A percentile compares a stretch with the other conserved stretches of the same genome.
These are phyloP conservation scores for Meteorus colon DNA, from an alignment of 2,888 invertebrate genomes.

Conservation along the genomic window DNA sequence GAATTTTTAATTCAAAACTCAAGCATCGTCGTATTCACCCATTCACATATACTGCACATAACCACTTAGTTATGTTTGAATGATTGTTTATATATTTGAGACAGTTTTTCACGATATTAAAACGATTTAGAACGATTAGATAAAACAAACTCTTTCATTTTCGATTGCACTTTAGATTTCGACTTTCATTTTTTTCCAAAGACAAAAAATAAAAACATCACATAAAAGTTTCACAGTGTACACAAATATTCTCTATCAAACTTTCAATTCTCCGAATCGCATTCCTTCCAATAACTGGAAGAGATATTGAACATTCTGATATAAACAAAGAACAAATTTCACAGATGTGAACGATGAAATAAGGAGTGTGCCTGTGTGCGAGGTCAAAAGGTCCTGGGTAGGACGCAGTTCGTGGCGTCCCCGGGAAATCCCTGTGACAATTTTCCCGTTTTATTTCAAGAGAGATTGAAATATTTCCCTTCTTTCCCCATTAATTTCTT, in stretches of 20 bases:
- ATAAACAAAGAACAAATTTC: too few relatives aligned
- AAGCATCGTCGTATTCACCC: neutral
- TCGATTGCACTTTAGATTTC: neutral
- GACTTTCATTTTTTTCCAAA: neutral
- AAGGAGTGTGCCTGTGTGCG: too few relatives aligned
- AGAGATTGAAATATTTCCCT: neutral
- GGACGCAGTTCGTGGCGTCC: slow-evolving; percentile 26
- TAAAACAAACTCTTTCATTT: neutral
- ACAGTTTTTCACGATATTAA: neutral
- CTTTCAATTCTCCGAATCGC: too few relatives aligned
- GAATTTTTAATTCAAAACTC: neutral
- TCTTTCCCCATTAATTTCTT: neutral
- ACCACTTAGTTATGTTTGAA: neutral
- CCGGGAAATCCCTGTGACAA: slow-evolving; percentile 12
- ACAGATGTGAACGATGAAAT: too few relatives aligned
- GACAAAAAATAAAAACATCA: neutral
- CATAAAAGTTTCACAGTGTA: too few relatives aligned
- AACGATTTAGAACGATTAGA: neutral
- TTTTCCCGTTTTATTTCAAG: neutral
- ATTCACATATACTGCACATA: neutral
- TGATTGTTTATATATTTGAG: neutral
- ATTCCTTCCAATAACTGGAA: too few relatives aligned
- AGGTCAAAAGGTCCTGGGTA: slow-evolving; percentile 15
- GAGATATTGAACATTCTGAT: too few relatives aligned
- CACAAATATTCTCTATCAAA: too few relatives aligned